phyloP scores from a whole-genome alignment of 2,888 invertebrate species.

The Neoascia interrupta region DNA sequence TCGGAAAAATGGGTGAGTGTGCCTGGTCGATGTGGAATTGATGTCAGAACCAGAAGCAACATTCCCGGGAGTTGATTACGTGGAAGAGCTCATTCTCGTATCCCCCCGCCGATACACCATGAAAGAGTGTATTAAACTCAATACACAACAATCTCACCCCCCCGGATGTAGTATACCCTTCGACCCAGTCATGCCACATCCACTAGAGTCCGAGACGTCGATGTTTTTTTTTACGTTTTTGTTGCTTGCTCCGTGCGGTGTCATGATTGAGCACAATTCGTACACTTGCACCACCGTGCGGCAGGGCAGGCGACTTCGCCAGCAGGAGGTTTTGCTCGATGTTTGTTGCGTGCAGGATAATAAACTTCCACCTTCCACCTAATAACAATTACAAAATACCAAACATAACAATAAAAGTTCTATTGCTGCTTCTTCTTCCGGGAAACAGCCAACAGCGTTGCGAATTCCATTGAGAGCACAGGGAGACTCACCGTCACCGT shows the following conservation, averaged over 20 bases:
- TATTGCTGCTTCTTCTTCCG: not conserved
- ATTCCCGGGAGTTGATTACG: conserved; percentile 64
- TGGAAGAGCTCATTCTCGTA: conserved; percentile 56
- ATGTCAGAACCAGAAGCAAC: conserved; percentile 67
- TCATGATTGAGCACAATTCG: conserved; percentile 57
- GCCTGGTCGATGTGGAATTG: conserved; percentile 26
- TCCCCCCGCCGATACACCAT: conserved; percentile 46
- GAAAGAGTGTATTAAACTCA: conserved; percentile 32
- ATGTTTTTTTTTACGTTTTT: too few species aligned
- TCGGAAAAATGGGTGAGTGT: conserved; percentile 36
- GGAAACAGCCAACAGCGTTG: conserved; percentile 9
- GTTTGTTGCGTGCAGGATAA: conserved; percentile 54
- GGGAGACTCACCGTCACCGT: not conserved
- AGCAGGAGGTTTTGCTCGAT: conserved; percentile 1
- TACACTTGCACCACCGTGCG: conserved; percentile 31
- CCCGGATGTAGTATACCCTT: conserved; percentile 6
- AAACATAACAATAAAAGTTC: conserved; percentile 65
- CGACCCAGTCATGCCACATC: conserved; percentile 31
- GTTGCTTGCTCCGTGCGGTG: conserved; percentile 39
- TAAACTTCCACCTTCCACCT: conserved; percentile 56
- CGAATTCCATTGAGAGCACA: conserved; percentile 33
- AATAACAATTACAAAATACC: conserved; percentile 67
- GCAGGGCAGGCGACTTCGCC: not conserved
- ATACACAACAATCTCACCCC: conserved; percentile 10
- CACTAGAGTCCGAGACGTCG: conserved; percentile 22